A percentile compares a stretch with the other conserved stretches of the same genome.
phyloP scores from a whole-genome alignment of 2,888 invertebrate genomes.

The Protophormia terraenovae region DNA sequence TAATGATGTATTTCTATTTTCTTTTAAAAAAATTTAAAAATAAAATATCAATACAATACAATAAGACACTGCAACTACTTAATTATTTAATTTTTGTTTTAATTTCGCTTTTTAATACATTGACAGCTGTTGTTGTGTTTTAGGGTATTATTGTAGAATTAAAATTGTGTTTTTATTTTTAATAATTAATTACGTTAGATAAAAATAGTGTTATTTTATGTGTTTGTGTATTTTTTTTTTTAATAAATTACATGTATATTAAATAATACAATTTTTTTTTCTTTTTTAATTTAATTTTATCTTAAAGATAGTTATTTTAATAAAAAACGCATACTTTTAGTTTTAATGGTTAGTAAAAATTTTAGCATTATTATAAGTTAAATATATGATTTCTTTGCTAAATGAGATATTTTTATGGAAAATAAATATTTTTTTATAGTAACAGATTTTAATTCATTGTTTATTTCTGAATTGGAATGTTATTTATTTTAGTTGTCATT shows the following conservation, averaged over 20 bases:
- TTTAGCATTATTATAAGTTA: background rate
- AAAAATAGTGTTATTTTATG: background rate
- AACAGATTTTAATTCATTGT: background rate
- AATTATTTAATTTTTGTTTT: background rate
- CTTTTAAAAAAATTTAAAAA: background rate
- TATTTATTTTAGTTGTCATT: background rate
- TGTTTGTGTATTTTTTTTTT: background rate
- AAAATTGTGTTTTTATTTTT: conserved; percentile 3
- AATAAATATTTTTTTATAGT: background rate
- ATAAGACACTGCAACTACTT: conserved; percentile 57
- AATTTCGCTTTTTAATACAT: conserved; percentile 14
- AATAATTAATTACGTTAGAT: background rate
- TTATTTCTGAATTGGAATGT: conserved; percentile 45
- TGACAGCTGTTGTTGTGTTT: conserved; percentile 7
- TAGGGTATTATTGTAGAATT: background rate
- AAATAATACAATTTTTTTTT: conserved; percentile 2
- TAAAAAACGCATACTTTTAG: background rate
- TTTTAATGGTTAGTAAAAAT: background rate
- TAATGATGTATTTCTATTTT: background rate
- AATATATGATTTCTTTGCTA: background rate
- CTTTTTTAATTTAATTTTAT: background rate
- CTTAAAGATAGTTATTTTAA: background rate
- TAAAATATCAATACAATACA: conserved; percentile 4
- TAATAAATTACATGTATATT: conserved; percentile 10
- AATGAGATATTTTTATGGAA: background rate